phyloP scores from a whole-genome alignment of 1,140 invertebrate genomes.

The Tenebrio molitor region DNA sequence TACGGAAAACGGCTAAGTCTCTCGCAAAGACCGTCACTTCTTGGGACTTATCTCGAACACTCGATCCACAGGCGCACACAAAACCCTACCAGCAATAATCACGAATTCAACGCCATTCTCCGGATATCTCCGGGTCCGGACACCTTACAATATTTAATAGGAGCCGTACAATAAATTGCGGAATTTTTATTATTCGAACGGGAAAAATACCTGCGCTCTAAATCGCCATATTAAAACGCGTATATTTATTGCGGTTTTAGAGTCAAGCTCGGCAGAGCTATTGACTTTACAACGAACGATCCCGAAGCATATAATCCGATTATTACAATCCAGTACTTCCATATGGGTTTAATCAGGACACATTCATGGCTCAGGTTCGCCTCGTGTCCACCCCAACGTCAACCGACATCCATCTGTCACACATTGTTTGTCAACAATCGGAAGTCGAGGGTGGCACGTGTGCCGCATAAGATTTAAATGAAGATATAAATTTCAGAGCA shows the following conservation, averaged over 20 bases:
- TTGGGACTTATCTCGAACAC: constrained; percentile 38
- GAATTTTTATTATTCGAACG: constrained; percentile 32
- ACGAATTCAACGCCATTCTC: constrained; percentile 9
- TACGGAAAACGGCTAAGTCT: constrained; percentile 37
- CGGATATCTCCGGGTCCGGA: background rate
- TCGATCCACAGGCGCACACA: constrained; percentile 31
- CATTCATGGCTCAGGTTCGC: constrained; percentile 46
- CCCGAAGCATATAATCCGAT: constrained; percentile 51
- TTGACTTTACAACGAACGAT: constrained; percentile 37
- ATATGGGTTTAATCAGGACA: constrained; percentile 53
- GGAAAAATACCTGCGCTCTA: constrained; percentile 5
- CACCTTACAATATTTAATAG: constrained; percentile 24
- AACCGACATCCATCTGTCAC: constrained; percentile 48
- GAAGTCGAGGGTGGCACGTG: constrained; percentile 31
- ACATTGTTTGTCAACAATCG: constrained; percentile 44
- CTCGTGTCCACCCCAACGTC: constrained; percentile 33
- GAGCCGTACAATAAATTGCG: constrained; percentile 11
- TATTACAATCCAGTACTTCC: constrained; percentile 53
- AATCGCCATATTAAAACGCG: constrained; percentile 26
- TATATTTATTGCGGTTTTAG: constrained; percentile 34
- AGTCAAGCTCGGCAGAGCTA: constrained; percentile 19
- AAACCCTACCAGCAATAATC: constrained; percentile 15
- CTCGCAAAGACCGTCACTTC: constrained; percentile 40
- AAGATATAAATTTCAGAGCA: constrained; percentile 33
- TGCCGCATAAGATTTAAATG: constrained; percentile 41